phyloP scores from a whole-genome alignment of 2,888 invertebrate species.

The Xestia xanthographa region DNA sequence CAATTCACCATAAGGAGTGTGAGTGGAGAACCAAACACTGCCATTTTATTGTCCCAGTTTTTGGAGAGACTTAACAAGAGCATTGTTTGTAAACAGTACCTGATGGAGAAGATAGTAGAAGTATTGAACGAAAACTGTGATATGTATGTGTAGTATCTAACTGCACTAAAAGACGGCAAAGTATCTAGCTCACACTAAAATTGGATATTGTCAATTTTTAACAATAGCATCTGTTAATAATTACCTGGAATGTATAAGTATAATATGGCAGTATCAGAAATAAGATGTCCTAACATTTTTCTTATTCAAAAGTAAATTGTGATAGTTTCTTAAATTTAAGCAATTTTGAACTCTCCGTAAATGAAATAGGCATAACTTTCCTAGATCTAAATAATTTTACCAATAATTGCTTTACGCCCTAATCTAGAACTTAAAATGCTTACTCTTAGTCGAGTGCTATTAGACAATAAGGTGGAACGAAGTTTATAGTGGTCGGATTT shows the following conservation, averaged over 20 bases:
- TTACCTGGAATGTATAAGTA: background rate
- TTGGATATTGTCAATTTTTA: background rate
- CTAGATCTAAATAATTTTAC: slow-evolving; percentile 18
- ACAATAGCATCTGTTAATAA: background rate
- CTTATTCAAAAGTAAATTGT: slow-evolving; percentile 1
- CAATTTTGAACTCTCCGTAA: background rate
- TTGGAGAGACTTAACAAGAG: slow-evolving; percentile 62
- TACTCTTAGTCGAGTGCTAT: no score
- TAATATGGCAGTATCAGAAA: background rate
- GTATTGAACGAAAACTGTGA: slow-evolving; percentile 62
- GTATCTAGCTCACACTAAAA: background rate
- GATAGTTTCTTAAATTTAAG: background rate
- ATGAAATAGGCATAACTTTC: background rate
- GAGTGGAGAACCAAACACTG: slow-evolving; percentile 63
- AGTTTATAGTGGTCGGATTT: no score
- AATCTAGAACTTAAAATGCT: background rate
- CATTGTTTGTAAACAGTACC: slow-evolving; percentile 55
- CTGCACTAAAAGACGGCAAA: slow-evolving; percentile 33
- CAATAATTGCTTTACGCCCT: slow-evolving; percentile 24
- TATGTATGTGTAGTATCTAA: slow-evolving; percentile 49
- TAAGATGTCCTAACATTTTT: background rate
- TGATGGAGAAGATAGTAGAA: slow-evolving; percentile 54
- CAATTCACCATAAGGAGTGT: slow-evolving; percentile 80
- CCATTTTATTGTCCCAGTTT: slow-evolving; percentile 67
- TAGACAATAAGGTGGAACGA: no score